Conservation (phyloP, 2,797 vertebrate genomes). For the Taeniopygia guttata region DNA sequence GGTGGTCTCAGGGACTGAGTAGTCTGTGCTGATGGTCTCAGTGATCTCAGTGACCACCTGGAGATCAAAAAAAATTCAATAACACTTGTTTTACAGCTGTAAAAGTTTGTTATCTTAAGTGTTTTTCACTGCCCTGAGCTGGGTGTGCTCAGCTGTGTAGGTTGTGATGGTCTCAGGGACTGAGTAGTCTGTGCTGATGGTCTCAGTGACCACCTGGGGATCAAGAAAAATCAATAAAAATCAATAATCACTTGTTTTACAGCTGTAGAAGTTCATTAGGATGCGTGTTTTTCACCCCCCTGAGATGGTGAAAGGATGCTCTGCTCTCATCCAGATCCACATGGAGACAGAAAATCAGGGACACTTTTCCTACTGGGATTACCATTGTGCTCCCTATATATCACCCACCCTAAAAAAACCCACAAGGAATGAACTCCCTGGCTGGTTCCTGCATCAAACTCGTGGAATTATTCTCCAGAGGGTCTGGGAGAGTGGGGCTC, state of each 20-base stretch:
- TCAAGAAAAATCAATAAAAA: too few relatives aligned
- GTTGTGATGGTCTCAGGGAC: not conserved
- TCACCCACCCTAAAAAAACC: not conserved
- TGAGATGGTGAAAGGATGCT: not conserved
- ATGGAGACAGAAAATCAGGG: not conserved
- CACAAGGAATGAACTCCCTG: not conserved
- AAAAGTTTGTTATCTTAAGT: fast-evolving
- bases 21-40: constrained; percentile 9
- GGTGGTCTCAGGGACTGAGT: not conserved
- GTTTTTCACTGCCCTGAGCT: not conserved
- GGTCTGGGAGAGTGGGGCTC: not conserved
- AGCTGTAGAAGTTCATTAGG: not conserved
- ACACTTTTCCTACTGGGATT: not conserved
- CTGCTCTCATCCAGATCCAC: not conserved
- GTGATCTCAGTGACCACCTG: constrained; percentile 55
- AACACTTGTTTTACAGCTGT: not conserved
- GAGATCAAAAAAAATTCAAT: not conserved
- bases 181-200: not conserved
- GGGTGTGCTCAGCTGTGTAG: not conserved
- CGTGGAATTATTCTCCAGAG: not conserved
- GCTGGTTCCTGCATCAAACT: not conserved
- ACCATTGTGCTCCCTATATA: not conserved
- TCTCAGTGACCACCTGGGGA: constrained; percentile 56
- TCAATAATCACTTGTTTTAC: not conserved
- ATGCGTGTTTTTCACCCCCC: not conserved